These are phyloP conservation scores for Hirudo medicinalis DNA, from an alignment of 1,140 invertebrate species.

Conservation along the genomic window DNA sequence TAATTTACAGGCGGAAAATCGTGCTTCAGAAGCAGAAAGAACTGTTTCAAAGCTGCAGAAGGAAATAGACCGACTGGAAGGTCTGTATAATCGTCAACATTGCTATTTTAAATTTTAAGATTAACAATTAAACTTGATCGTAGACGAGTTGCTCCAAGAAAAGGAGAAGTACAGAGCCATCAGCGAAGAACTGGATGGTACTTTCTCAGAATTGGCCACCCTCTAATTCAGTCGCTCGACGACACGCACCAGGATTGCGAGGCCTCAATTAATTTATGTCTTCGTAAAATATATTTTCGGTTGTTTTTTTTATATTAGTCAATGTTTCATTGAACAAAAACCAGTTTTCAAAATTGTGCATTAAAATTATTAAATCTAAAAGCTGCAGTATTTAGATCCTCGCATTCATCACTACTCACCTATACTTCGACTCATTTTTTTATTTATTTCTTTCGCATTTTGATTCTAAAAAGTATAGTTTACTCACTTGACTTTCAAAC, in stretches of 20 bases:
- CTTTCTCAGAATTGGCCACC: conserved; percentile 91
- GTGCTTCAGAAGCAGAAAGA: conserved; percentile 97
- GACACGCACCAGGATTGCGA: neutral
- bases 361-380: too few relatives aligned
- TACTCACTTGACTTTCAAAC: too few relatives aligned
- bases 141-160: conserved; percentile 95
- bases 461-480: too few relatives aligned
- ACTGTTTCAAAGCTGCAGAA: conserved; percentile 99
- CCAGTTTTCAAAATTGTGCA: too few relatives aligned
- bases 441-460: too few relatives aligned
- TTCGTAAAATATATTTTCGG: too few relatives aligned
- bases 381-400: too few relatives aligned
- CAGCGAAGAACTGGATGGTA: conserved; percentile 93
- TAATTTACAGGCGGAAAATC: conserved; percentile 69
- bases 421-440: too few relatives aligned
- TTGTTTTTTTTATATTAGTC: too few relatives aligned
- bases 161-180: conserved; percentile 99
- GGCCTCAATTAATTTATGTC: too few relatives aligned
- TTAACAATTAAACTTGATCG: conserved; percentile 29
- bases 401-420: too few relatives aligned
- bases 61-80: conserved; percentile 99
- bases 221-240: conserved; percentile 49
- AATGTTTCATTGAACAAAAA: too few relatives aligned
- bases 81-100: conserved; percentile 47
- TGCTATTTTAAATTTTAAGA: neutral